phyloP scores from a whole-genome alignment of 2,113 vertebrate species.

The Salvelinus alpinus region DNA sequence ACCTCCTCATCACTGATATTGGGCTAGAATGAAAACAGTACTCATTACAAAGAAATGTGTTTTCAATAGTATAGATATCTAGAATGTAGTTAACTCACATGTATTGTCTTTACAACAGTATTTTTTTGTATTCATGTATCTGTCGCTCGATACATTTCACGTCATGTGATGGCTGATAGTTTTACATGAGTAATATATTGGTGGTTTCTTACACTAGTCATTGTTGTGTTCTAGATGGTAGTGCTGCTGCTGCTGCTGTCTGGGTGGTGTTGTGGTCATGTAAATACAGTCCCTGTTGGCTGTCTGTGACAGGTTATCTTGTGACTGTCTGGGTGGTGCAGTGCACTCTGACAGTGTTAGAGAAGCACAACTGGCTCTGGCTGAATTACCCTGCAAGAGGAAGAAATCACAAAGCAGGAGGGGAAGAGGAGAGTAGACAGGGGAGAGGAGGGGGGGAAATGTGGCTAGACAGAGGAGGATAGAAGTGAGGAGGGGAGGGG shows the following conservation, averaged over 20 bases:
- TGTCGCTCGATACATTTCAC: too few relatives aligned
- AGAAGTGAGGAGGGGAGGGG: conserved; percentile 45
- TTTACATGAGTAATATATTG: too few relatives aligned
- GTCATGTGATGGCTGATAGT: too few relatives aligned
- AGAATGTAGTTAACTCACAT: too few relatives aligned
- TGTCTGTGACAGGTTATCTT: conserved; percentile 11
- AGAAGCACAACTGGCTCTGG: neutral
- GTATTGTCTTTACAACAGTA: too few relatives aligned
- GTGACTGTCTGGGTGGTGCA: conserved; percentile 43
- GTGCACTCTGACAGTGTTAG: conserved; percentile 2
- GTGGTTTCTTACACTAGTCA: too few relatives aligned
- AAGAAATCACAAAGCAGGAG: neutral
- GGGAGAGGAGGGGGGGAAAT: conserved; percentile 14
- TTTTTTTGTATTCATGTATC: too few relatives aligned
- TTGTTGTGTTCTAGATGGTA: too few relatives aligned
- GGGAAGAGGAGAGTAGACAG: conserved; percentile 19
- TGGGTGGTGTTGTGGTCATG: neutral
- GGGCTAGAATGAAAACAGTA: too few relatives aligned
- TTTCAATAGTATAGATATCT: too few relatives aligned
- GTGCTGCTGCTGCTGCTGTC: neutral
- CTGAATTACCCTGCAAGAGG: neutral
- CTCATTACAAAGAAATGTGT: too few relatives aligned
- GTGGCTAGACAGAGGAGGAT: conserved; percentile 26
- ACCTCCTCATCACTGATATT: too few relatives aligned
- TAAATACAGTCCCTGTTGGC: neutral